phyloP scores from a whole-genome alignment of 2,888 invertebrate genomes.

The Chrysotoxum bicinctum region DNA sequence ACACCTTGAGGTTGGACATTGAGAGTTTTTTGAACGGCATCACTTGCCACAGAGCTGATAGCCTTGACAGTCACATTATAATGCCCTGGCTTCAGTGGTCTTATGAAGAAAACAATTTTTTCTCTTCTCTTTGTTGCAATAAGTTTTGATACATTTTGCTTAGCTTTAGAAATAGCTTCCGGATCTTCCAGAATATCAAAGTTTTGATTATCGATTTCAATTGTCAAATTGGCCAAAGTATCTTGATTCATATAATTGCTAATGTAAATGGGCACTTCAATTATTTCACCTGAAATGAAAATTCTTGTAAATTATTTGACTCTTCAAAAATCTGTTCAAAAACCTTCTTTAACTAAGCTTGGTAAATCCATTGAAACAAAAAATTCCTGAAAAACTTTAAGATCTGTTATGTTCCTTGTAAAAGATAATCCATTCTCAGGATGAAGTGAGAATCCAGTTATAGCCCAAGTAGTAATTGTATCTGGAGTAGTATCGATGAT shows the following conservation, averaged over 20 bases:
- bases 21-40: constrained; percentile 86
- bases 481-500: constrained; percentile 86
- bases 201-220: constrained; percentile 85
- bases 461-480: constrained; percentile 90
- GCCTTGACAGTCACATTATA: constrained; percentile 88
- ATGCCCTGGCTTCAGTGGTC: constrained; percentile 86
- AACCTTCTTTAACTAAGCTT: constrained; percentile 88
- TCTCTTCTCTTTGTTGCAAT: constrained; percentile 36
- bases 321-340: too few species aligned
- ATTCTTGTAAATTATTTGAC: too few species aligned
- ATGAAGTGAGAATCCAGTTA: constrained; percentile 90
- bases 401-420: constrained; percentile 82
- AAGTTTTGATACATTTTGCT: neutral
- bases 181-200: constrained; percentile 45
- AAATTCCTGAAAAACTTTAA: constrained; percentile 89
- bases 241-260: constrained; percentile 88
- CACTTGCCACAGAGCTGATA: constrained; percentile 78
- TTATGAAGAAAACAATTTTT: constrained; percentile 86
- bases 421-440: constrained; percentile 88
- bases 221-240: constrained; percentile 85
- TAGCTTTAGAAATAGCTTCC: neutral
- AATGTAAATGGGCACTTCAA: constrained; percentile 87
- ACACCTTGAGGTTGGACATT: constrained; percentile 88
- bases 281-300: constrained; percentile 83
- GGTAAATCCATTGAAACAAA: constrained; percentile 89